A percentile compares a stretch with the other conserved stretches of the same genome.
These are phyloP conservation scores for Pseudopipra pipra DNA, from an alignment of 2,113 vertebrate genomes.

Conservation along the genomic window DNA sequence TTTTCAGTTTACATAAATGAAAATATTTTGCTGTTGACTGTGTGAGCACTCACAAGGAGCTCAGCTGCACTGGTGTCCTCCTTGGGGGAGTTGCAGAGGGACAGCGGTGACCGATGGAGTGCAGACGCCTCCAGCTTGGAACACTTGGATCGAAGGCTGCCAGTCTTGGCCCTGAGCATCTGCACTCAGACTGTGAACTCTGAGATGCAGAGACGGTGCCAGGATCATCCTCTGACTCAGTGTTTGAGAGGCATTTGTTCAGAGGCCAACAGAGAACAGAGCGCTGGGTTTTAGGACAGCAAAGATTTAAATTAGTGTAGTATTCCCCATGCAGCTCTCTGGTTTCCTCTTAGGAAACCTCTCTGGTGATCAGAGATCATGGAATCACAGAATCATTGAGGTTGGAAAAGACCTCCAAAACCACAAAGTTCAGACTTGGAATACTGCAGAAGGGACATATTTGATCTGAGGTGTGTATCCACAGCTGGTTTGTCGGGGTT, in stretches of 20 bases:
- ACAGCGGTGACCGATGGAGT: fast-evolving
- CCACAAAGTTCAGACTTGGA: not conserved
- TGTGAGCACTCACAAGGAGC: fast-evolving
- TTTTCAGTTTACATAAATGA: not conserved
- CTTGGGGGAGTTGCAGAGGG: not conserved
- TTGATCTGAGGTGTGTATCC: not conserved
- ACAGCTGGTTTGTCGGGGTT: not conserved
- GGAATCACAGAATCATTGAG: not conserved
- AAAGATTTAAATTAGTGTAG: not conserved
- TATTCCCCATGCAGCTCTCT: fast-evolving
- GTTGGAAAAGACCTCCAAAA: not conserved
- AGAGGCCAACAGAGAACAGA: not conserved
- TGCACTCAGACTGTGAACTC: not conserved
- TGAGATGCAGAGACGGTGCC: not conserved
- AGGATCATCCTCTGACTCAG: not conserved
- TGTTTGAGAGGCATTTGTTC: not conserved
- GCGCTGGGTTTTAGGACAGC: fast-evolving
- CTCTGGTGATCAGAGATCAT: not conserved
- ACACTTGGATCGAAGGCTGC: not conserved
- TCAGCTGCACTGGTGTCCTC: not conserved
- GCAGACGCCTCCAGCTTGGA: not conserved
- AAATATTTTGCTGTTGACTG: not conserved
- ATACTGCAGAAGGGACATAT: not conserved
- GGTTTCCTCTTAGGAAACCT: not conserved
- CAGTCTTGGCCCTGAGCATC: not conserved